Evolutionary conservation across 2,888 invertebrate species (phyloP).

Genomic region (Petrolisthes cinctipes): DNA sequence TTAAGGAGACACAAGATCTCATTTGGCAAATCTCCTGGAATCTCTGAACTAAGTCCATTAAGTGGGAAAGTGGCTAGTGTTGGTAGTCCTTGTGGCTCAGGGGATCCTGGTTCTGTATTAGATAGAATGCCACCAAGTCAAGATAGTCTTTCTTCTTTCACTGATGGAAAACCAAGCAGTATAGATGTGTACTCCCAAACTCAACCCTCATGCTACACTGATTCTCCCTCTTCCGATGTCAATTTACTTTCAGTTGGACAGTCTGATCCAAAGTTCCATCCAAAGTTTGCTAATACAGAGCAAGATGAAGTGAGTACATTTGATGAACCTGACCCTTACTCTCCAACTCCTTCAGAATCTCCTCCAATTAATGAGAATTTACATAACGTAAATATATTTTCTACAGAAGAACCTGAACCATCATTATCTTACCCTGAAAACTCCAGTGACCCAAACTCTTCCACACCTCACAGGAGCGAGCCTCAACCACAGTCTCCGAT

Average conservation of each 20-base stretch:
- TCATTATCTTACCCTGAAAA: no score
- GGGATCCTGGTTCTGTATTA: conserved; percentile 7
- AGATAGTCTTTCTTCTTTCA: conserved; percentile 1
- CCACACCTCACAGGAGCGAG: not conserved
- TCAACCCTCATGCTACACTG: not conserved
- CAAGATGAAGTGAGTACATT: not conserved
- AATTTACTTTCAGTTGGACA: not conserved
- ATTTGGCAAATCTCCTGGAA: conserved; percentile 38
- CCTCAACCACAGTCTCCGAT: not conserved
- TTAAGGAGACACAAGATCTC: conserved; percentile 32
- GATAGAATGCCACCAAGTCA: conserved; percentile 20
- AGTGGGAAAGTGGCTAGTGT: conserved; percentile 6
- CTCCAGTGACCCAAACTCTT: no score
- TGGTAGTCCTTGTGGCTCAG: not conserved
- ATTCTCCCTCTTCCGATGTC: not conserved
- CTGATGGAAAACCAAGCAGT: conserved; percentile 6
- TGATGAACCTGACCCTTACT: not conserved
- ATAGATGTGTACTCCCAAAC: conserved; percentile 3
- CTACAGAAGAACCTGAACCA: not conserved
- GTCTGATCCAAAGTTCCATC: not conserved
- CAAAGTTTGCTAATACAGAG: not conserved
- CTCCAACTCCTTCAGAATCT: not conserved
- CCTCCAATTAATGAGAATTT: no score
- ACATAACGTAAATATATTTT: not conserved
- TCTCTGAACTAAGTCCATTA: conserved; percentile 28